Percentiles rank a stretch among this genome's conserved stretches.
These are phyloP conservation scores for Andrena marginata DNA, from an alignment of 2,888 invertebrate genomes.

Conservation along the genomic window DNA sequence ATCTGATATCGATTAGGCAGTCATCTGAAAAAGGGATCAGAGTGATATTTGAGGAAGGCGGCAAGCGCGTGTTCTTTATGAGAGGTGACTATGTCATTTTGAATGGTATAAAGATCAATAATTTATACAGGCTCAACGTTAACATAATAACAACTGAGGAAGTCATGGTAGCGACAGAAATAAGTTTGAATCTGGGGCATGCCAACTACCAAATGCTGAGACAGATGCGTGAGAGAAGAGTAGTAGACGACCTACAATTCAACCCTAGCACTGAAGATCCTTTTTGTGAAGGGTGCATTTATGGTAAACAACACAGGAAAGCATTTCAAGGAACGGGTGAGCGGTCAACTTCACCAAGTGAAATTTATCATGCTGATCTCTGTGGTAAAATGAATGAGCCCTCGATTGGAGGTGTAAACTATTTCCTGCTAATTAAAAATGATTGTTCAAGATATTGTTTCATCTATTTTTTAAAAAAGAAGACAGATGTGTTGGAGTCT, in stretches of 20 bases:
- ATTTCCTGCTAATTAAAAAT: background rate
- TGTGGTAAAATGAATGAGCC: background rate
- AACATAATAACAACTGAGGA: background rate
- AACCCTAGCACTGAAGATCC: background rate
- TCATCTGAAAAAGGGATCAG: background rate
- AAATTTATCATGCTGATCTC: background rate
- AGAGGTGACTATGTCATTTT: background rate
- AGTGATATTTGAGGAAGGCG: background rate
- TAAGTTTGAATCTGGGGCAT: background rate
- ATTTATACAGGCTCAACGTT: background rate
- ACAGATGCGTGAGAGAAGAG: background rate
- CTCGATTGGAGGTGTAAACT: background rate
- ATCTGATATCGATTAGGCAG: background rate
- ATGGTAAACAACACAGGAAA: background rate
- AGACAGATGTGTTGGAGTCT: background rate
- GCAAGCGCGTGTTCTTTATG: background rate
- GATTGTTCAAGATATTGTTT: conserved; percentile 2
- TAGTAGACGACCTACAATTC: background rate
- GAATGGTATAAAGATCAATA: background rate
- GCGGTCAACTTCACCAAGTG: background rate
- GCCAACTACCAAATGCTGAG: background rate
- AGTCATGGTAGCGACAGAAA: background rate
- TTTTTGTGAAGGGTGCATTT: conserved; percentile 6
- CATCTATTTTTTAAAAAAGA: conserved; percentile 4
- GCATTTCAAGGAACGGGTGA: background rate